phyloP scores from a whole-genome alignment of 2,888 invertebrate species.

The Chrysolina oricalcia region DNA sequence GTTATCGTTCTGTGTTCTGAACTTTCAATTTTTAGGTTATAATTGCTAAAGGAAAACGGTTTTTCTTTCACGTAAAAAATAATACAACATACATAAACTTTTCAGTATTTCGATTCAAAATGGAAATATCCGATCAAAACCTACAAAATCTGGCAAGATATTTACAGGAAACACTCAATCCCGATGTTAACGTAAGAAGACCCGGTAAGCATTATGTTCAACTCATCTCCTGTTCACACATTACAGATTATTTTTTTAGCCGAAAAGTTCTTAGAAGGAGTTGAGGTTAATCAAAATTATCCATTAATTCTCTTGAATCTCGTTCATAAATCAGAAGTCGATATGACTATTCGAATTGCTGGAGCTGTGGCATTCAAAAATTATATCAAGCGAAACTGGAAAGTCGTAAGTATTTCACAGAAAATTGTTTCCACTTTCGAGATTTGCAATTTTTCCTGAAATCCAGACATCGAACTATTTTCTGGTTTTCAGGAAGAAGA shows the following conservation, averaged over 20 bases:
- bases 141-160: conserved; percentile 87
- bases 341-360: conserved; percentile 88
- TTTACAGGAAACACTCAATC: conserved; percentile 90
- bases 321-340: conserved; percentile 87
- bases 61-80: not conserved
- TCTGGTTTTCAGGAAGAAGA: conserved; percentile 77
- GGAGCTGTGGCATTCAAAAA: conserved; percentile 98
- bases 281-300: conserved; percentile 93
- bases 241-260: conserved; percentile 80
- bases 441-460: too few relatives aligned
- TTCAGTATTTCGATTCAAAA: conserved; percentile 66
- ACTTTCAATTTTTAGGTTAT: not conserved
- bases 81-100: not conserved
- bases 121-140: conserved; percentile 94
- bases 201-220: conserved; percentile 79
- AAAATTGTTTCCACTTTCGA: not conserved
- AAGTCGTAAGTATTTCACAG: conserved; percentile 77
- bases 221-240: not conserved
- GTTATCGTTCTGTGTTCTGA: too few relatives aligned
- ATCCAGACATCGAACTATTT: not conserved
- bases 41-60: not conserved
- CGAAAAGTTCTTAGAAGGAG: conserved; percentile 92
- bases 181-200: conserved; percentile 86
- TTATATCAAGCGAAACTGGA: conserved; percentile 97
- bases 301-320: conserved; percentile 89